A percentile compares a stretch with the other conserved stretches of the same genome.
Conservation (phyloP, 2,797 vertebrate genomes). For the Epinephelus coioides region DNA sequence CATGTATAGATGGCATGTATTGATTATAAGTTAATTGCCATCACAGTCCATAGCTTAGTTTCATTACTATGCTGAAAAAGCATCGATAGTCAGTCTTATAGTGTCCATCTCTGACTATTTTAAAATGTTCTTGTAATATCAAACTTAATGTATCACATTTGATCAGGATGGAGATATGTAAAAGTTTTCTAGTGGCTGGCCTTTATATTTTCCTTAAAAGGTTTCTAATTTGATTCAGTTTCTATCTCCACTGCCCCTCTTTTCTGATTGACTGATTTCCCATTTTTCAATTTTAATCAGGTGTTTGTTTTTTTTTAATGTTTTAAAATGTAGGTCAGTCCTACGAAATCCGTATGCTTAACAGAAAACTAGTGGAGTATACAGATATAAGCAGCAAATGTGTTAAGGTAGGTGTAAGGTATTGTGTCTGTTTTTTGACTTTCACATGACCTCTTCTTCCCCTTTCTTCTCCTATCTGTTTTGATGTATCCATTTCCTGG, state of each 20-base stretch:
- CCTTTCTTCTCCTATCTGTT: constrained; percentile 54
- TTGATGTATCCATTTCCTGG: constrained; percentile 62
- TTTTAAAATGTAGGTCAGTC: constrained; percentile 93
- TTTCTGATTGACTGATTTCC: constrained; percentile 76
- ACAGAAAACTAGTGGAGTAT: constrained; percentile 95
- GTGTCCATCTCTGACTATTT: constrained; percentile 8
- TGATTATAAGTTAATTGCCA: constrained; percentile 34
- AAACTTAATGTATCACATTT: constrained; percentile 11
- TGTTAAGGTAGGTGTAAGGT: constrained; percentile 92
- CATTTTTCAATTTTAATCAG: constrained; percentile 78
- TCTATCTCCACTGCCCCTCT: constrained; percentile 66
- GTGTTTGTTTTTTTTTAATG: constrained; percentile 80
- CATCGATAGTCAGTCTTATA: background rate
- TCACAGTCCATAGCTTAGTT: constrained; percentile 7
- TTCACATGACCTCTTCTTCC: constrained; percentile 56
- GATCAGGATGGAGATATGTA: constrained; percentile 33
- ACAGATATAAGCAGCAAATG: constrained; percentile 95
- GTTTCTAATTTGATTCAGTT: constrained; percentile 62
- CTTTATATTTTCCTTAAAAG: constrained; percentile 43
- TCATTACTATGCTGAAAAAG: background rate
- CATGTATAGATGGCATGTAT: constrained; percentile 10
- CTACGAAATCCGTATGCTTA: constrained; percentile 97
- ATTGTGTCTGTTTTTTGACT: constrained; percentile 60
- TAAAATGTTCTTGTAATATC: constrained; percentile 25
- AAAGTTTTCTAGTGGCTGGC: constrained; percentile 24